Evolutionary conservation across 2,113 vertebrate species (phyloP).

Genomic region (Eira barbara): DNA sequence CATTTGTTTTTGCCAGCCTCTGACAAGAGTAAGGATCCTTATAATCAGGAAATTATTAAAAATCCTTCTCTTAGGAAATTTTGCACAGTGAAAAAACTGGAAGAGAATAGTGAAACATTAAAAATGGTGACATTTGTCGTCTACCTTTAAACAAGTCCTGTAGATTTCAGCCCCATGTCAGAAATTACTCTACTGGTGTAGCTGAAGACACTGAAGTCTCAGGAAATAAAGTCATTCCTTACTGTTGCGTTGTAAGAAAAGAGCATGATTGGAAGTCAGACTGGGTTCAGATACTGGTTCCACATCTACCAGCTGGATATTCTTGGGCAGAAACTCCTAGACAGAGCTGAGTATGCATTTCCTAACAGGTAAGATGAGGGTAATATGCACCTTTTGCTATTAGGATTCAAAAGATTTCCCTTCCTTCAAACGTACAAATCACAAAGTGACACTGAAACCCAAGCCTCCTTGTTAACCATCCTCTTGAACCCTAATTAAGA

Average conservation of each 20-base stretch:
- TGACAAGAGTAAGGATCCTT: not conserved
- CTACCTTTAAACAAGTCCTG: not conserved
- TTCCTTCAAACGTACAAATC: not conserved
- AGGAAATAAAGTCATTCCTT: not conserved
- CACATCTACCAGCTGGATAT: not conserved
- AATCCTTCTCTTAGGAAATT: not conserved
- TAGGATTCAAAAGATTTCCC: not conserved
- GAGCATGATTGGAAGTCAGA: not conserved
- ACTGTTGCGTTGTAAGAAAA: not conserved
- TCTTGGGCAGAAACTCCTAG: not conserved
- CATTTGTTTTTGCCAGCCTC: constrained; percentile 38
- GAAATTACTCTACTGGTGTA: not conserved
- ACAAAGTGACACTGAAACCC: not conserved
- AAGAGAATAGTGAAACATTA: not conserved
- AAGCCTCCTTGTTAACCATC: not conserved
- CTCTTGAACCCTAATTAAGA: not conserved
- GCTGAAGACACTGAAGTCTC: not conserved
- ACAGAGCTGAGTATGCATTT: not conserved
- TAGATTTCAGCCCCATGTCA: not conserved
- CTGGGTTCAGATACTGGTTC: not conserved
- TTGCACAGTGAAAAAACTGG: not conserved
- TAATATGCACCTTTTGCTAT: not conserved
- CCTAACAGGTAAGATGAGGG: not conserved
- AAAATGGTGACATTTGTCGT: not conserved
- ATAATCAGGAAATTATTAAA: constrained; percentile 38